Base-by-base conservation (phyloP, 2,888 invertebrate genomes). In the Oscheius sp. region DNA sequence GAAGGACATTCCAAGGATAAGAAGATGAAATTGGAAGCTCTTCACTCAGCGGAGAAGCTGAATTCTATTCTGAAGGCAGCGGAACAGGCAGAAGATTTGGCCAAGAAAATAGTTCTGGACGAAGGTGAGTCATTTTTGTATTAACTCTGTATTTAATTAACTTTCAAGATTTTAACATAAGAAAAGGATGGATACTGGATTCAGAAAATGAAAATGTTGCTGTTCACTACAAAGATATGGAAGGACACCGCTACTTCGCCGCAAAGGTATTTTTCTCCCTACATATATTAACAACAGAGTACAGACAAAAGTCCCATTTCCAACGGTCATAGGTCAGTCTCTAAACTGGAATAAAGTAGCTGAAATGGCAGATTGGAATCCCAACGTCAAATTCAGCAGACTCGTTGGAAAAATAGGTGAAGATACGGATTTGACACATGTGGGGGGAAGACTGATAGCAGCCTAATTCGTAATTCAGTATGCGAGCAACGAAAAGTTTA, bases 201-300 rank as follows among this genome's bases (percentile, higher is more conserved):
- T n/a, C 30, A 20, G 26, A 54, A 24, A 65, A 65, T 20, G 65
- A 65, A n/a, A 20, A 65, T 17, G 51, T 56, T 17, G 24, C 41
- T n/a, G 65, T 65, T 4, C 56, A 54, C 26, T 65, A 65, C 30
- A 65, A 65, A 33, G 65, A 65, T 32, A 54, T 65, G 54, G 17
- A 56, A 6, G 65, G 65, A 14, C 41, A 24, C n/a, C 24, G 65
- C n/a, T 38, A 54, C 24, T 65, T 65, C 56, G 56, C 65, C n/a
- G 65, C 56, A 22, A 41, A 38, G 45, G 65, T 65, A n/a, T 8
- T 4, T n/a, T 24, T 28, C 54, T 8, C 26, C 17, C 5, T 26
- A 22, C 24, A 24, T 50, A 12, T 24, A 4, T 26, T 22, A 28
- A 28, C 6, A 57, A 32, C 5, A 12, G 6, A 57, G 2, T 38